A percentile compares a stretch with the other conserved stretches of the same genome.
Conservation (phyloP, 2,113 vertebrate genomes). For the Sylvia atricapilla region DNA sequence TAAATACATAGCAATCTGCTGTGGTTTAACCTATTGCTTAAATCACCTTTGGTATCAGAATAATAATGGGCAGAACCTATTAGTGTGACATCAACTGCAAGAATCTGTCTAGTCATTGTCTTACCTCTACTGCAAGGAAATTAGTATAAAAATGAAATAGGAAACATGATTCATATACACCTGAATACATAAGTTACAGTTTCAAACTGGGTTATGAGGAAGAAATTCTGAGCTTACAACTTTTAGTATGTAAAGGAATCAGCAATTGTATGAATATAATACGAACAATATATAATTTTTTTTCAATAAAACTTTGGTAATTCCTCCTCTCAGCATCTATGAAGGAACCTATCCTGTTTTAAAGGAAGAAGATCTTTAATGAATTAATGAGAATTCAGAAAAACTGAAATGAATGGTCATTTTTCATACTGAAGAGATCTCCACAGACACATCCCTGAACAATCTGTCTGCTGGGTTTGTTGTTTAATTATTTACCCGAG, state of each 20-base stretch:
- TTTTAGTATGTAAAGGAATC: not conserved
- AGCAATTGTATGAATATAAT: not conserved
- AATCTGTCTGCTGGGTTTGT: not conserved
- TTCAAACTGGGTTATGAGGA: not conserved
- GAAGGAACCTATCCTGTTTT: not conserved
- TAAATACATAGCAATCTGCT: not conserved
- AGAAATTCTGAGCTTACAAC: not conserved
- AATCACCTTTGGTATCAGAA: not conserved
- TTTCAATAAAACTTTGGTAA: not conserved
- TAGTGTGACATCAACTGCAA: not conserved
- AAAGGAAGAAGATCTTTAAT: not conserved
- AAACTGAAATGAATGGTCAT: not conserved
- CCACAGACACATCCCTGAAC: not conserved
- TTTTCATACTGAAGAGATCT: not conserved
- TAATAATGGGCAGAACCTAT: not conserved
- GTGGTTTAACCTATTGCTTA: not conserved
- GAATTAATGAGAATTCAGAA: not conserved
- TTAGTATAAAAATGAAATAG: not conserved
- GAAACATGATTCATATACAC: not conserved
- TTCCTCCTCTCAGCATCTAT: not conserved
- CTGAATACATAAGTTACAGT: not conserved
- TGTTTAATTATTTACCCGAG: not conserved
- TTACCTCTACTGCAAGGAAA: not conserved
- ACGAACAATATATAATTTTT: not conserved
- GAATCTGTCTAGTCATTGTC: not conserved